These are phyloP conservation scores for Crotalus adamanteus DNA, from an alignment of 2,797 vertebrate genomes.

Conservation along the genomic window DNA sequence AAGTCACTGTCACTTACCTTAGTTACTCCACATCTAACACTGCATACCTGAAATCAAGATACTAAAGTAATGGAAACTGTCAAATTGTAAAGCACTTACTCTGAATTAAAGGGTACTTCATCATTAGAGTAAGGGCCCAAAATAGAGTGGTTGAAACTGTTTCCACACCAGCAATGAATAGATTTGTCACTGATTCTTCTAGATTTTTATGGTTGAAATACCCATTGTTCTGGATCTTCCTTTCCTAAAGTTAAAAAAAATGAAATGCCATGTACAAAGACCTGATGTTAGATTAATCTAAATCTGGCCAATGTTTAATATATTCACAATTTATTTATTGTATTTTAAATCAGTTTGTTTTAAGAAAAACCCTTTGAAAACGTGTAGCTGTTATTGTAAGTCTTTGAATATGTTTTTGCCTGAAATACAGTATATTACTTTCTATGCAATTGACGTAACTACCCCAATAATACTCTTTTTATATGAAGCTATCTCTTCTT, in stretches of 20 bases:
- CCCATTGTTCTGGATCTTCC: neutral
- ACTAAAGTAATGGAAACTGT: neutral
- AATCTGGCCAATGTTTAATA: neutral
- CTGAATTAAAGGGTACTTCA: constrained; percentile 62
- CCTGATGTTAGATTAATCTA: neutral
- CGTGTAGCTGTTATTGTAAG: neutral
- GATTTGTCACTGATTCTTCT: constrained; percentile 13
- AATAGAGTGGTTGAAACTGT: constrained; percentile 58
- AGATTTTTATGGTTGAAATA: constrained; percentile 49
- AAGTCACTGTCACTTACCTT: neutral
- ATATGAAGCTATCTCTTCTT: neutral
- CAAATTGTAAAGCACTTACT: constrained; percentile 41
- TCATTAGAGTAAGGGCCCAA: constrained; percentile 64
- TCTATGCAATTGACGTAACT: neutral
- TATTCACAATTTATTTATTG: neutral
- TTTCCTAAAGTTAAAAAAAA: neutral
- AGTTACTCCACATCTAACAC: neutral
- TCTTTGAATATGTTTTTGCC: neutral
- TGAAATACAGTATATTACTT: neutral
- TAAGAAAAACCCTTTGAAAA: neutral
- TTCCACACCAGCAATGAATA: constrained; percentile 60
- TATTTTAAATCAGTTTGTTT: neutral
- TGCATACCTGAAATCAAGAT: neutral
- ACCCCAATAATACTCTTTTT: neutral
- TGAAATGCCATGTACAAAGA: neutral